Evolutionary conservation across 2,888 invertebrate genomes (phyloP), one percentile per base, ranked within the genome.

Genomic region (Dinocampus coccinellae): DNA sequence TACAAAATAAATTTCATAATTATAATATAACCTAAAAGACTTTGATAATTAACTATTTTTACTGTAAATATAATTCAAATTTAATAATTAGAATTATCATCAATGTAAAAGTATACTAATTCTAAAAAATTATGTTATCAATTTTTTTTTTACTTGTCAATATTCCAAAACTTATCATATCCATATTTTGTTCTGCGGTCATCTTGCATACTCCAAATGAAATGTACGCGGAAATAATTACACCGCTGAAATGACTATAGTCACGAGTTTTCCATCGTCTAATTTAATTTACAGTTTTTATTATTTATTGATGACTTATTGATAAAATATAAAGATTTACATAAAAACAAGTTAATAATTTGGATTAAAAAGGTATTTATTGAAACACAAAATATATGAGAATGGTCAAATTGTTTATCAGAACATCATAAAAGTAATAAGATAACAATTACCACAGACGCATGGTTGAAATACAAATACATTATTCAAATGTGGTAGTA

Each of bases 1-100:
- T 81, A 90, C 81, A 24, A 88, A 87, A 55, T 68, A 65, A 67
- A 72, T 61, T n/a, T 58, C 70, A 66, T 58, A 20, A 55, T 62
- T 33, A n/a, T 62, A 39, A 22, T 64, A 72, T 55, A 70, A 61
- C 33, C 29, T 33, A 13, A 64, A 62, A 68, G 4, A 42, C 29
- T 1, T 0, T 7, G 16, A 47, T 47, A 52, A 29, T 10, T 52
- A 16, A 47, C 7, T 3, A 20, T 39, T 26, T 6, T 6, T 3
- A 55, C 11, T n/a, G 10, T 24, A 24, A 39, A 11, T 52, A 36
- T 2, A 68, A 24, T 33, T n/a, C n/a, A n/a, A 22, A 34, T 58
- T 39, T 42, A 52, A 47, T 9, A 53, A 34, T 26, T 24, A 24
- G 2, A 6, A 58, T 16, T n/a, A 33, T 58, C 20, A 33, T 29